Evolutionary conservation across 2,113 vertebrate genomes (phyloP), one percentile per base, ranked within the genome.

Genomic region (Ia io): DNA sequence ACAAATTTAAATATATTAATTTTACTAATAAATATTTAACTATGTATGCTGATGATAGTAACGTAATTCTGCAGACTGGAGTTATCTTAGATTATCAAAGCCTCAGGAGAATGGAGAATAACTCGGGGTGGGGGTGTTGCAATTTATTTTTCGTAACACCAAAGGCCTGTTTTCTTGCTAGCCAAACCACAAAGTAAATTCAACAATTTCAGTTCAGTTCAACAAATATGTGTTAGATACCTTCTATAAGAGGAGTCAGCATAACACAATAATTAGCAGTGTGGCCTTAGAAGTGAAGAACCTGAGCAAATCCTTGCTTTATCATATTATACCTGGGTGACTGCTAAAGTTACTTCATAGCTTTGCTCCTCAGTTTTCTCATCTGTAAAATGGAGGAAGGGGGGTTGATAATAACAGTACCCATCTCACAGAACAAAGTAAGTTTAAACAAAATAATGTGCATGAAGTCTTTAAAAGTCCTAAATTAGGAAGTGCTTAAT

Each of bases 21-120:
- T 97, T 97, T 89, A 59, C 93, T 95, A 91, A 96, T 79, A 77
- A 97, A 23, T 30, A 90, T 53, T 93, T 95, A 95, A 96, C 95
- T 93, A 37, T 86, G 32, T 90, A 32, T 69, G 49, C 56, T 86
- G 93, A 10, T 12, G 86, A 84, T 49, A 91, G 80, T 59, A 95
- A 92, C 78, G 1, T 56, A 71, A 91, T 90, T 91, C 71, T 91
- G 32, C 6, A 91, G 35, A 32, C 42, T 95, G 22, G 16, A 11
- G 6, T 59, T 95, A 11, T 93, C 74, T 88, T 93, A 13, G 44
- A 44, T 78, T 94, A 95, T 92, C 3, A 94, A 4, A 90, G 53
- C 79, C 83, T 93, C 28, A 32, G 22, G 30, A 11, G 40, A 35
- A 92, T 7, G 79, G n/a, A 82, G 9, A 5, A 61, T 61, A 61